These are phyloP conservation scores for Ursus arctos DNA, from an alignment of 2,113 vertebrate species.

Conservation along the genomic window DNA sequence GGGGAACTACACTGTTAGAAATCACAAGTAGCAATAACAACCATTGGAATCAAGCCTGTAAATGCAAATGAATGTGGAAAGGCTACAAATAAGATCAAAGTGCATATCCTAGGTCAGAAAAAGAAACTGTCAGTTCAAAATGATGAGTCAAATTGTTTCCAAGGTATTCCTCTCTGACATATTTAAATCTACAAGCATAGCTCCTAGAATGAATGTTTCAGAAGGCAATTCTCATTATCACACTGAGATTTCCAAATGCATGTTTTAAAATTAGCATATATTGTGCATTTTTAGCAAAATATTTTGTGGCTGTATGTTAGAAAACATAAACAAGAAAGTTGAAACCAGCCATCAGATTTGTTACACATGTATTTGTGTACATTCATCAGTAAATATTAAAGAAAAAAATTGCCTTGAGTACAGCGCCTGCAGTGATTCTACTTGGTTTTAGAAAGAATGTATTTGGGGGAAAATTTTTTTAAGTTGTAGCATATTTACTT, in stretches of 20 bases:
- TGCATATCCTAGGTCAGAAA: accelerated
- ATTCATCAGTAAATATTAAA: background rate
- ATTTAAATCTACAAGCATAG: background rate
- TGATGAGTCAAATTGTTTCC: background rate
- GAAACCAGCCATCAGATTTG: background rate
- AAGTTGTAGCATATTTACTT: background rate
- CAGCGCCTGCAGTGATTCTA: background rate
- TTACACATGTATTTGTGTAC: background rate
- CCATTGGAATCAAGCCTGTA: background rate
- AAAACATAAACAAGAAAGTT: background rate
- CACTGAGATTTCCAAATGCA: background rate
- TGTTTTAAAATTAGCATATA: background rate
- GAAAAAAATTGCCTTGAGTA: background rate
- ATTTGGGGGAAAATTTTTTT: background rate
- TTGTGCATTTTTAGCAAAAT: background rate
- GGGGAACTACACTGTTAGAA: background rate
- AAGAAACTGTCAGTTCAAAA: background rate
- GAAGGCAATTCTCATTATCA: background rate
- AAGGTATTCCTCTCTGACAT: background rate
- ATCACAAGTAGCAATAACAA: background rate
- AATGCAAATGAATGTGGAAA: conserved; percentile 28
- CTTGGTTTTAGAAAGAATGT: background rate
- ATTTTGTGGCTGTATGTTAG: background rate
- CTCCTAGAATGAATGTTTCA: background rate
- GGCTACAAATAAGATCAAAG: background rate